These are phyloP conservation scores for Brachionus asplanchnoidis DNA, from an alignment of 1,140 invertebrate species.

Conservation along the genomic window DNA sequence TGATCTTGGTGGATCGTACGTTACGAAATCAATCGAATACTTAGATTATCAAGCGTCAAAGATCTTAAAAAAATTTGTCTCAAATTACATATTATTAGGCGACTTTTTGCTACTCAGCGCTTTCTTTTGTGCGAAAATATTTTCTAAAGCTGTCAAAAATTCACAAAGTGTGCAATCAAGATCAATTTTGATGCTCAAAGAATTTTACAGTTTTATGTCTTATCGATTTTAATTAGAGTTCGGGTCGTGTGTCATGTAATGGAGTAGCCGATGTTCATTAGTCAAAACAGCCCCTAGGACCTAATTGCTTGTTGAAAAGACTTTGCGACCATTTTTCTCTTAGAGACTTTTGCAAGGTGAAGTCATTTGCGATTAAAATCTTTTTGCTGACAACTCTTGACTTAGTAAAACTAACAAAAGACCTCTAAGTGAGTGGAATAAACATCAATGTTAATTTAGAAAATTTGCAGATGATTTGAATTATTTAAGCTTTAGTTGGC, in stretches of 20 bases:
- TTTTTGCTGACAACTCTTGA: not conserved
- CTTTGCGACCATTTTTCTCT: not conserved
- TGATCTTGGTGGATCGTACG: not conserved
- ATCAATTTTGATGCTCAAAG: not conserved
- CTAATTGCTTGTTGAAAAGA: not conserved
- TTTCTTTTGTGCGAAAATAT: not conserved
- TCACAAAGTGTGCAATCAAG: not conserved
- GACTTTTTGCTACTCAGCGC: not conserved
- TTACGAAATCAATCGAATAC: not conserved
- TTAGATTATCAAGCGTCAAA: not conserved
- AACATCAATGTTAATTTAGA: not conserved
- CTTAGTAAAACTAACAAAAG: not conserved
- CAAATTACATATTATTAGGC: slow-evolving; percentile 13
- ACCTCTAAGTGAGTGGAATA: not conserved
- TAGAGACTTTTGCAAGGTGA: not conserved
- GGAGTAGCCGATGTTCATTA: not conserved
- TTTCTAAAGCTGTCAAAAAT: not conserved
- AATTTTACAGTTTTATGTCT: not conserved
- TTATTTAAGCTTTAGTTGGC: not conserved
- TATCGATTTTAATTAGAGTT: not conserved
- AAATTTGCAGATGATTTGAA: not conserved
- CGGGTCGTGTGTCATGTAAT: not conserved
- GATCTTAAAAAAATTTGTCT: not conserved
- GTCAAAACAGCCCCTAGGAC: not conserved
- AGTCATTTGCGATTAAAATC: not conserved